Evolutionary conservation across 1,140 invertebrate species (phyloP).

Genomic region (Phthorimaea operculella): DNA sequence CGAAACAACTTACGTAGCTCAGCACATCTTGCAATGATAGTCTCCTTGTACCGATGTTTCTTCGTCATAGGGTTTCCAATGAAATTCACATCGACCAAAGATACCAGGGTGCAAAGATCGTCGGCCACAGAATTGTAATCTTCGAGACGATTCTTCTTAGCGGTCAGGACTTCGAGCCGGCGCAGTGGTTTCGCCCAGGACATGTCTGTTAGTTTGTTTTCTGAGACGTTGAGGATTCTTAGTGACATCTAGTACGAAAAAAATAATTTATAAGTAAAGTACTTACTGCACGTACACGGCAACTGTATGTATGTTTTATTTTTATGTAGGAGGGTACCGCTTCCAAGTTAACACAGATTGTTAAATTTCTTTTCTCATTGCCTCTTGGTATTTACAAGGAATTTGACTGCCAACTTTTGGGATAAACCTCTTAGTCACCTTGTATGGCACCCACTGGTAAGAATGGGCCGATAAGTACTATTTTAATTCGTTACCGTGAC

Average conservation of each 20-base stretch:
- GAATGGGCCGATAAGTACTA: no score
- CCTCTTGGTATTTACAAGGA: no score
- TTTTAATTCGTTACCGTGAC: no score
- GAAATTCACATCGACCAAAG: conserved; percentile 68
- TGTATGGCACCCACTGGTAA: no score
- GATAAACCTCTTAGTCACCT: no score
- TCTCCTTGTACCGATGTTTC: conserved; percentile 72
- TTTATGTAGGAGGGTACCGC: no score
- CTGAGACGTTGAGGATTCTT: conserved; percentile 51
- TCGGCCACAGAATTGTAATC: conserved; percentile 55
- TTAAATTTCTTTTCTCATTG: no score
- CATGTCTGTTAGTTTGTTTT: conserved; percentile 54
- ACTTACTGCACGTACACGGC: no score
- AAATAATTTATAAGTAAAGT: no score
- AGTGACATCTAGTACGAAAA: conserved; percentile 38
- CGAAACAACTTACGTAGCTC: conserved; percentile 65
- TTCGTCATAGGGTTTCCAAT: conserved; percentile 71
- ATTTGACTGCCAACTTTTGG: no score
- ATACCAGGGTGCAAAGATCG: conserved; percentile 63
- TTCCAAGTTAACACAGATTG: no score
- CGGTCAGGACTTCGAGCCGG: conserved; percentile 47
- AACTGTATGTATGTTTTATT: no score
- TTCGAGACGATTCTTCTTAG: conserved; percentile 47
- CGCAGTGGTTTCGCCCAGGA: conserved; percentile 50
- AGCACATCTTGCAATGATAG: conserved; percentile 70